A percentile compares a stretch with the other conserved stretches of the same genome.
Evolutionary conservation across 2,888 invertebrate species (phyloP).

Genomic region (Choristoneura rosaceana): DNA sequence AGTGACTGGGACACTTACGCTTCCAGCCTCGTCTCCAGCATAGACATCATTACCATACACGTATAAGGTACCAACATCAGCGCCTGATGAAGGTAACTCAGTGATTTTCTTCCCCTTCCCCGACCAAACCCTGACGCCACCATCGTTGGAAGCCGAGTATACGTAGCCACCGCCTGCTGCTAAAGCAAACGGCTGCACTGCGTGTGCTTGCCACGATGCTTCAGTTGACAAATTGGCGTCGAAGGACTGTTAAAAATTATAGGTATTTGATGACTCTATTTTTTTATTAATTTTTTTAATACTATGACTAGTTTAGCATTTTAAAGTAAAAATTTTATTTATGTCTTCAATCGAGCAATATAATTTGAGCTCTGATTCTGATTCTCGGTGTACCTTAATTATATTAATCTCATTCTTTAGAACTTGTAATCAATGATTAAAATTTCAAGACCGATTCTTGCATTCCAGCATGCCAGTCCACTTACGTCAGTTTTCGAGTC

Average conservation of each 20-base stretch:
- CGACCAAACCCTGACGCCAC: constrained; percentile 86
- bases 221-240: constrained; percentile 62
- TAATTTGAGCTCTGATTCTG: no score
- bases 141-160: constrained; percentile 88
- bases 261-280: neutral
- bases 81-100: constrained; percentile 70
- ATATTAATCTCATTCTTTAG: no score
- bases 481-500: no score
- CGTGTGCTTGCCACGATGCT: constrained; percentile 84
- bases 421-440: no score
- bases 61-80: constrained; percentile 67
- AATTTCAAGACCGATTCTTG: no score
- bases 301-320: no score
- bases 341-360: no score
- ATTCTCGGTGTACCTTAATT: no score
- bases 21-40: constrained; percentile 87
- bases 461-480: no score
- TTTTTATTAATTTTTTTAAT: no score
- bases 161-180: constrained; percentile 78
- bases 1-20: constrained; percentile 73
- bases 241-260: constrained; percentile 58
- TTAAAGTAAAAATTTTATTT: no score
- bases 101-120: constrained; percentile 64
- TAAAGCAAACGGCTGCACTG: constrained; percentile 86
- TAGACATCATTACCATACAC: constrained; percentile 78